Evolutionary conservation across 2,113 vertebrate genomes (phyloP), one percentile per base, ranked within the genome.

Genomic region (Eulacestoma nigropectus): DNA sequence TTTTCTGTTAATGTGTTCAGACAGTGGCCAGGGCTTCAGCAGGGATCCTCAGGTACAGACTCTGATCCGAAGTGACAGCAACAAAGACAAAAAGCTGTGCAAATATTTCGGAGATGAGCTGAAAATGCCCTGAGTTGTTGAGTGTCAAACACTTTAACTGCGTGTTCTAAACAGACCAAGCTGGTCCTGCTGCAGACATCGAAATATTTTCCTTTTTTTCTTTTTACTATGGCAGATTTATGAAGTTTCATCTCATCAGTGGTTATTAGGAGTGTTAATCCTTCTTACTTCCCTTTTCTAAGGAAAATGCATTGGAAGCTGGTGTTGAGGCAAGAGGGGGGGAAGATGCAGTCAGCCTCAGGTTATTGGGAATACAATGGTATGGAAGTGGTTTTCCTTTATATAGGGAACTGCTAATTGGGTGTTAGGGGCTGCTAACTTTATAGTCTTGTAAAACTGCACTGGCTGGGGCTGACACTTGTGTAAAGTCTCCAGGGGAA

Each of bases 401-500:
- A 95, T 96, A 70, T 74, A 76, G 86, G 87, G 77, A 96, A 41
- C 95, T 86, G 95, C 90, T 98, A 97, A 97, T 97, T 97, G 96
- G 87, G 92, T 87, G 92, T 93, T 94, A 97, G 94, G 89, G 90
- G 89, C 95, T 96, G 96, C 87, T 94, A 97, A 97, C 93, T 97
- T 98, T 97, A 97, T 96, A 92, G 94, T 93, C 94, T 92, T 96
- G 94, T 97, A 97, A 98, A 98, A 89, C 64, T 23, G 64, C 78
- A 46, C 7, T 14, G 77, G 19, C 77, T 68, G 85, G 82, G 75
- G 93, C 96, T 95, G 86, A 60, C 79, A 77, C 84, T 89, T 91
- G 69, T 23, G 46, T 22, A 42, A 76, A 85, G 84, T 46, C 90
- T 73, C 75, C 33, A 10, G 72, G 90, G 57, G 62, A 63, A 79